Evolutionary conservation across 2,113 vertebrate species (phyloP), one percentile per base, ranked within the genome.

Genomic region (Clarias magur): DNA sequence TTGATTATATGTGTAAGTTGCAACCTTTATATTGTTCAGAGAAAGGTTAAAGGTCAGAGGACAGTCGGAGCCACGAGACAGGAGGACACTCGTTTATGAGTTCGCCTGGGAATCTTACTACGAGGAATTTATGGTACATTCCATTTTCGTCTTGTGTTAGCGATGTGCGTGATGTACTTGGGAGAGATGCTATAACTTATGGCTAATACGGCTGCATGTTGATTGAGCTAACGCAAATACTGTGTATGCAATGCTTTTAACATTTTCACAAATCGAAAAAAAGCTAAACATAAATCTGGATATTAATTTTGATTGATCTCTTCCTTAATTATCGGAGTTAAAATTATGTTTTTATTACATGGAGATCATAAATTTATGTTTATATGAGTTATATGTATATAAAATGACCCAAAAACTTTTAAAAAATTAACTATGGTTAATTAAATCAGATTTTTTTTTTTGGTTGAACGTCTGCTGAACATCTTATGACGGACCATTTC

Each of bases 21-120:
- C 15, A 86, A 89, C 92, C 90, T 92, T 89, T 92, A 92, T 93
- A 92, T 94, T 92, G 54, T 94, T 91, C 80, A 88, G 88, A 86
- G 89, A 80, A 83, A 70, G 92, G 90, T 89, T 84, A 91, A 83
- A 88, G 91, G 92, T 92, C 42, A 82, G 83, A 87, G 54, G 76
- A 57, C 5, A 60, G 9, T 11, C 17, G 25, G 30, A 60, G 82
- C 83, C 70, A n/a, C 16, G 86, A 88, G 80, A 57, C 72, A 70
- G 59, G n/a, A 76, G 30, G 67, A 72, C 82, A 78, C 48, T 53
- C 30, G 30, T 65, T 73, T 65, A 67, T 62, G 78, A 80, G 83
- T 67, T 88, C 70, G 81, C 78, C 83, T 79, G 62, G 30, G 56
- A 67, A 76, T 59, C 81, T 56, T n/a, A 38, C 7, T n/a, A 27